Percentiles rank a stretch among this genome's conserved stretches.
These are phyloP conservation scores for Acleris holmiana DNA, from an alignment of 2,888 invertebrate genomes.

Conservation along the genomic window DNA sequence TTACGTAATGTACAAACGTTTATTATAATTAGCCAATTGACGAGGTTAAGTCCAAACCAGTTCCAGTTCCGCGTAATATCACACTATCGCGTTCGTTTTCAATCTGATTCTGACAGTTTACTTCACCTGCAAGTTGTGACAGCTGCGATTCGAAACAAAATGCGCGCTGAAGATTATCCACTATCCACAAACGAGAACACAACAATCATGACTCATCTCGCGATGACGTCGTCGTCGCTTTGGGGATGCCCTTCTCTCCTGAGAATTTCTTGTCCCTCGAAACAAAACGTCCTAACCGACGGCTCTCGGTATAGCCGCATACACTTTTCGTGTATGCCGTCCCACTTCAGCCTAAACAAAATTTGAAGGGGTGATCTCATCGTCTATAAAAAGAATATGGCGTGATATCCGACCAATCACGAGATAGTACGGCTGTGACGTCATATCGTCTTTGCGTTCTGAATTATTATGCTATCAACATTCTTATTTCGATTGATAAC, in stretches of 20 bases:
- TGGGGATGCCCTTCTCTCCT: conserved; percentile 82
- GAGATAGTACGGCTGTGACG: conserved; percentile 53
- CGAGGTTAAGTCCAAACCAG: conserved; percentile 49
- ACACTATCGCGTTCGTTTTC: conserved; percentile 44
- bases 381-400: conserved; percentile 63
- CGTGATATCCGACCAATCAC: conserved; percentile 76
- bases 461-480: conserved; percentile 34
- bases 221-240: conserved; percentile 71
- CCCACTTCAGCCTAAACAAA: conserved; percentile 55
- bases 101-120: conserved; percentile 56
- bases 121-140: conserved; percentile 71
- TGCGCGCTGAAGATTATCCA: conserved; percentile 61
- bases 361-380: conserved; percentile 74
- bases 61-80: conserved; percentile 54
- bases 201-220: conserved; percentile 79
- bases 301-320: conserved; percentile 45
- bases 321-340: conserved; percentile 58
- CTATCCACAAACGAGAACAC: conserved; percentile 64
- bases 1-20: conserved; percentile 57
- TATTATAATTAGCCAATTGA: conserved; percentile 43
- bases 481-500: conserved; percentile 19
- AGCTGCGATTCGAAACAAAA: conserved; percentile 64
- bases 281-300: conserved; percentile 68
- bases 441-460: conserved; percentile 49
- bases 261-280: conserved; percentile 56